Evolutionary conservation across 1,140 invertebrate genomes (phyloP), one percentile per base, ranked within the genome.

Genomic region (Glomeris maerens): DNA sequence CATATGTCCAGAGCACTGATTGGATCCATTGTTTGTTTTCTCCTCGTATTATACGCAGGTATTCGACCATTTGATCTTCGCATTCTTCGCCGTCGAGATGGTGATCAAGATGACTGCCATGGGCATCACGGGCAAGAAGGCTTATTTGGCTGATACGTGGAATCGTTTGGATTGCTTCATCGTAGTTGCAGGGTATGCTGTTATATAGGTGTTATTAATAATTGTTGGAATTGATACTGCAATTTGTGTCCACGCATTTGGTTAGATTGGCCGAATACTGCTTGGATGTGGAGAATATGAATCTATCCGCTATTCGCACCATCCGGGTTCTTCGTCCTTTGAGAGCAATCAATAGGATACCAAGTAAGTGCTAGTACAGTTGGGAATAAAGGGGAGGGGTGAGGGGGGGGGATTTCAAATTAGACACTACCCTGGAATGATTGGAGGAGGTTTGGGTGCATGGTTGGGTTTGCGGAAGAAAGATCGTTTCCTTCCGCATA

Each of bases 81-180:
- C 80, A 49, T 98, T 98, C 74, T 98, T 99, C 72, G 79, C 91
- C 10, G 64, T 92, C 60, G 90, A 94, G 66, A 90, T 96, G 95
- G 77, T 84, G 46, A 87, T 98, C 64, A 98, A 98, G 74, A 93
- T 98, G 80, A 80, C 93, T 20, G 95, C 94, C 14, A 97, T 98
- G 91, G 95, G 94, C n/a, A 80, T 96, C 42, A 85, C 81, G 58
- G 94, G 94, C 20, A 85, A 85, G 64, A 82, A 84, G 26, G 87
- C 92, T 0, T 99, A 98, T 67, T 73, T 98, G 55, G 90, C 89
- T 0, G 95, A 99, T 64, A 90, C 92, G 0, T 98, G 89, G 93
- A 99, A 99, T 71, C 78, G 91, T 62, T 74, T 99, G 52, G 95
- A 99, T 68, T 91, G 90, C 69, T 97, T 99, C 72, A 99, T 99